Evolutionary conservation across 1,140 invertebrate species (phyloP), one percentile per base, ranked within the genome.

Genomic region (Lucilia sericata): DNA sequence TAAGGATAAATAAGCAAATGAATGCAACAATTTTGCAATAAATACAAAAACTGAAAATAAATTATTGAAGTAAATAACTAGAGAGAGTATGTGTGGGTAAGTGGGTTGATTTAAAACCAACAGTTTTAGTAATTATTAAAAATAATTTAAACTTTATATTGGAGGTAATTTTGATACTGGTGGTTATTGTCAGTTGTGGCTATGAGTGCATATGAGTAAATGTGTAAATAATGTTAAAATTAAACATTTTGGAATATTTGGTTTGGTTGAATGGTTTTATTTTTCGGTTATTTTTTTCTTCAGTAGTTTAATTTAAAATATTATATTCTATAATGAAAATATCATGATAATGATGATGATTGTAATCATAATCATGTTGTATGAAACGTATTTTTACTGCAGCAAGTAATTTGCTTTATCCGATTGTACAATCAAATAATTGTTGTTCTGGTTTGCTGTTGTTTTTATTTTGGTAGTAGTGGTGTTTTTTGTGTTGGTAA

Each of bases 331-430:
- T 30, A 3, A 3, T 30, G 55, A 7, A 7, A n/a, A 14, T 3
- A 2, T 60, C 14, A 60, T 60, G 55, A 42, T 42, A 10, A 42
- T 42, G 5, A 10, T 42, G 42, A 7, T 42, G n/a, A n/a, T n/a
- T 10, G 10, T 42, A 7, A 42, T 42, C 42, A 42, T 42, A 8
- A 42, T 8, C 42, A 42, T 42, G 42, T 7, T 42, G 5, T 42
- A 42, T 42, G 10, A 0, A 42, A 42, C 42, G 10, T 42, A 42
- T 42, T 2, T 70, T 21, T 70, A 70, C 65, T 70, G 65, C 65
- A 70, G 65, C n/a, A 70, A 70, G 65, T 70, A 70, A 70, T 70
- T 70, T 70, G 65, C 65, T 70, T 60, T 70, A 70, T 70, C 65
- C n/a, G n/a, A 21, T 30, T 21, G 21, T 21, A 70, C 19, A 70